Evolutionary conservation across 2,888 invertebrate genomes (phyloP), one percentile per base, ranked within the genome.

Genomic region (Tipula helvola): DNA sequence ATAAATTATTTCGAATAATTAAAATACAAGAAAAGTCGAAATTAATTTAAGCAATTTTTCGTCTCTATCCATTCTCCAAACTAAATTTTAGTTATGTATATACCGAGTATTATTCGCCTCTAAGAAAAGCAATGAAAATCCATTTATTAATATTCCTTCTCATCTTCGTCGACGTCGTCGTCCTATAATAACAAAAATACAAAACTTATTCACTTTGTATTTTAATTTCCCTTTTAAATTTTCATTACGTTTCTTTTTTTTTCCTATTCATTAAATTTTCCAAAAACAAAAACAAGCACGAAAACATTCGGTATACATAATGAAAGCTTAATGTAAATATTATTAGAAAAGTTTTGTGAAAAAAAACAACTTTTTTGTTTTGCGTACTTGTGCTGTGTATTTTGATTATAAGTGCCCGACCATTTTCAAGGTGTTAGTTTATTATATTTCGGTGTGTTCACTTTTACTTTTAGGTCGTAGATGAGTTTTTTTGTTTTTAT

Each of bases 281-380:
- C 8, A 71, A 71, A 71, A 71, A 28, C 28, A 28, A 52, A 52
- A 52, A 16, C 4, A 52, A 52, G 16, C 16, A 52, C n/a, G 52
- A 52, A 71, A 71, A 71, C 28, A 71, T 71, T 71, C 71, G 28
- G 71, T 71, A 71, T 57, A 28, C 28, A 18, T 71, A 28, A 71
- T 71, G 71, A 71, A 71, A 71, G 71, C 71, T 71, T 71, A 71
- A 71, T 71, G 71, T 71, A 71, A 71, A 71, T 71, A 71, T 71
- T 71, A 71, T 71, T 71, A 71, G 71, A 71, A 71, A 71, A 71
- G 71, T 71, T 71, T 71, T 71, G 71, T 28, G 71, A 71, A 71
- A 71, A 71, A 71, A 18, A 71, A 71, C 71, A 71, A 71, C 71
- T 71, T 71, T 71, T 71, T 71, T 71, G n/a, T 13, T 57, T 16